Evolutionary conservation across 2,797 vertebrate species (phyloP), one percentile per base, ranked within the genome.

Genomic region (Bryconaethiops microstoma): DNA sequence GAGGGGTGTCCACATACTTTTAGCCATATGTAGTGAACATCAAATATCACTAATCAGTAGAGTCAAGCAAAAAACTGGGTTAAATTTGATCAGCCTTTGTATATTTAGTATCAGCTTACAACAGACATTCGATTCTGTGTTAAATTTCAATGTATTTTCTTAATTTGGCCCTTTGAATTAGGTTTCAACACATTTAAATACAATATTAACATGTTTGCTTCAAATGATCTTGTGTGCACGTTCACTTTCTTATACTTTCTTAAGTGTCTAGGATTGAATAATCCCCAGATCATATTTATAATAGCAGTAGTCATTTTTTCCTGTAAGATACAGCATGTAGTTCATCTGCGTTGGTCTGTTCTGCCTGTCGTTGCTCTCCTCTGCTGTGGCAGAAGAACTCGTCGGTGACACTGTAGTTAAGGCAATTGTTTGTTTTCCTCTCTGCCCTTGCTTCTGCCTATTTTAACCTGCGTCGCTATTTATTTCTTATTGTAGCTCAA

Each of bases 381-480:
- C 13, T 40, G 17, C 23, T 17, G 21, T 75, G 23, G 16, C 74
- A 7, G 21, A 75, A 29, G 29, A 75, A 9, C 21, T n/a, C n/a
- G 50, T 80, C 50, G 70, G 35, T 80, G 50, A 48, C 59, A 8
- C 54, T 19, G 42, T 48, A 48, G 40, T 59, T 64, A 80, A 48
- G 69, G 50, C 19, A 71, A n/a, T 52, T n/a, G 70, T 9, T 35
- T n/a, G 10, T 35, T 64, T 9, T 17, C 14, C 23, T 19, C 25
- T 6, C 23, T 75, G 64, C 39, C 64, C 54, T 75, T 80, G 50
- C 17, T 16, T 67, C 13, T 55, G 17, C 17, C 29, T 55, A 68
- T 54, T 80, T 80, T 75, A 35, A 67, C 16, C 42, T 39, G 4
- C 54, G 23, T 72, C 42, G 9, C 14, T 64, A 40, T 80, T 80